Base-by-base conservation (phyloP, 1,140 invertebrate genomes). In the Psix sp. region DNA sequence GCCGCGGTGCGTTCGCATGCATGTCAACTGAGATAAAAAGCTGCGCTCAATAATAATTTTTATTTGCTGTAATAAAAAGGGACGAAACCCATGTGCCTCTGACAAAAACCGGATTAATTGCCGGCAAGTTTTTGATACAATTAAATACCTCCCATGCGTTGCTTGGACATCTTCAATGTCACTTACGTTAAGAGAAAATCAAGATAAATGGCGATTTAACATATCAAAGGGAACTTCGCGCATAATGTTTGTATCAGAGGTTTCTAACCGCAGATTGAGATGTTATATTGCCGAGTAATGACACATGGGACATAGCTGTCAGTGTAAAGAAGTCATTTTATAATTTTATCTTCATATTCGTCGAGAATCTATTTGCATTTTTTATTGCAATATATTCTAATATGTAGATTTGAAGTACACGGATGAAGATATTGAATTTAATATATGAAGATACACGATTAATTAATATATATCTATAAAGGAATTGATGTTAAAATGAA, bases 51-150 rank as follows among this genome's bases (percentile, higher is more conserved):
- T 67, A 49, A 52, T 67, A 74, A 67, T 49, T 68, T 24, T 67
- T 35, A 39, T 66, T 66, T 49, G 56, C 38, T 3, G 18, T 26
- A 73, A 60, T 65, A 73, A 54, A 60, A 73, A 54, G 46, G 35
- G 40, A 66, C 45, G 43, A 63, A 35, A 48, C 33, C 39, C 72
- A 59, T 63, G 31, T 62, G 60, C 15, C 54, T 48, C 43, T 42
- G 39, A 56, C 65, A 72, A 75, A 77, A 77, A 75, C 17, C 45
- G 49, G 40, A 77, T 77, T 72, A 75, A 77, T 74, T 72, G 62
- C 57, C 40, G 72, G 67, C 71, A 21, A 51, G 62, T 72, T 68
- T 74, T 77, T 75, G 56, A 75, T 65, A 57, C 76, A 77, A 75
- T 77, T 68, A 65, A 29, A 29, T 15, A 36, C 17, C 38, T 65